Conservation (phyloP, 2,113 vertebrate species). For the Malurus cyaneus region DNA sequence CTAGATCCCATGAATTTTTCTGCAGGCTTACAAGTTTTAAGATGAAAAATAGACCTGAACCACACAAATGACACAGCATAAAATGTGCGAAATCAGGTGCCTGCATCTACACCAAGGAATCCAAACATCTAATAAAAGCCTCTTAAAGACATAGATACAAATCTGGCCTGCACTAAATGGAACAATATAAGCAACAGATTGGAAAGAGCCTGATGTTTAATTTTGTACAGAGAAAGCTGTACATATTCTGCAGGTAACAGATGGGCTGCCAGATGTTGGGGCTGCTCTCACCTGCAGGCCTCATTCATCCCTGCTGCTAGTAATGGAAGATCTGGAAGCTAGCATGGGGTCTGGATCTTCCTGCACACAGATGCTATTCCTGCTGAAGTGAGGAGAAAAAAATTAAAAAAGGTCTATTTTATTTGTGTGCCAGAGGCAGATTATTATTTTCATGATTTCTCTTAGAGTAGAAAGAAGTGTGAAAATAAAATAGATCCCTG, state of each 20-base stretch:
- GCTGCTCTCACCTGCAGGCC: background rate
- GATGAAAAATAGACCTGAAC: background rate
- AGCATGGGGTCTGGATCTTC: constrained; percentile 51
- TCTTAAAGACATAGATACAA: background rate
- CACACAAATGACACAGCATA: background rate
- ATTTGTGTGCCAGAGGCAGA: constrained; percentile 39
- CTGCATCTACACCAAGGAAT: background rate
- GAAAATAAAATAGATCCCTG: constrained; percentile 63
- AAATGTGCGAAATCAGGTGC: background rate
- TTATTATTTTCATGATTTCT: constrained; percentile 56
- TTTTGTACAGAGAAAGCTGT: background rate
- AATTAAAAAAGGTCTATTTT: constrained; percentile 2
- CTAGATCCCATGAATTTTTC: background rate
- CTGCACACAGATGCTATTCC: constrained; percentile 39
- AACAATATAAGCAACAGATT: background rate
- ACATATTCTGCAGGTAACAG: background rate
- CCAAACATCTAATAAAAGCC: background rate
- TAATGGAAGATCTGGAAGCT: background rate
- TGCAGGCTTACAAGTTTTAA: background rate
- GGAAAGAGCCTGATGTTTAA: background rate
- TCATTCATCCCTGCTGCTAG: background rate
- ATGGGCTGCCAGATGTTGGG: constrained; percentile 31
- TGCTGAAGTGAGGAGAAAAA: background rate
- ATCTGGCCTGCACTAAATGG: background rate
- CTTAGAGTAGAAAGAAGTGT: constrained; percentile 61